These are phyloP conservation scores for Drosophila nasuta DNA, from an alignment of 1,140 invertebrate genomes.

Conservation along the genomic window DNA sequence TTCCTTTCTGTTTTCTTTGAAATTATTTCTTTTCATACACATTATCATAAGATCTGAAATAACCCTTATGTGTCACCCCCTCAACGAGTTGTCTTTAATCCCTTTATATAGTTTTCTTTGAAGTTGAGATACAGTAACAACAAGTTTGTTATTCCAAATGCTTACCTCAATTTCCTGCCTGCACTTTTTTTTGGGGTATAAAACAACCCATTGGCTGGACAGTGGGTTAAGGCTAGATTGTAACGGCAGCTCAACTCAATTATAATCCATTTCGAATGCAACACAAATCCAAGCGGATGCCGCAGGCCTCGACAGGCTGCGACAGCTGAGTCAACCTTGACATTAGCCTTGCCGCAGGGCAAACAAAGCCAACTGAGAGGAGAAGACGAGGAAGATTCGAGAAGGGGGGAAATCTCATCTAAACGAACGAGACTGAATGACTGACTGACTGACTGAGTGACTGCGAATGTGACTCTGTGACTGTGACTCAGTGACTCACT, in stretches of 20 bases:
- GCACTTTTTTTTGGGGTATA: conserved; percentile 1
- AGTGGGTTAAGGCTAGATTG: conserved; percentile 36
- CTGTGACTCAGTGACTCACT: conserved; percentile 43
- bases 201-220: not conserved
- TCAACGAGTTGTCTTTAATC: not conserved
- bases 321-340: conserved; percentile 62
- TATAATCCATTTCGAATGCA: conserved; percentile 65
- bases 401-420: conserved; percentile 15
- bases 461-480: not conserved
- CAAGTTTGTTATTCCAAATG: not conserved
- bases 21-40: not conserved
- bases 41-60: too few relatives aligned
- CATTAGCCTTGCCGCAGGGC: conserved; percentile 63
- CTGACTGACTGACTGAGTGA: conserved; percentile 6
- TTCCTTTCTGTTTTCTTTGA: not conserved
- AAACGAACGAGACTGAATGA: conserved; percentile 23
- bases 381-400: not conserved
- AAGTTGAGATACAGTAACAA: not conserved
- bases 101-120: not conserved
- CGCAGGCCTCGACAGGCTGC: conserved; percentile 37
- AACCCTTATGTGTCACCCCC: not conserved
- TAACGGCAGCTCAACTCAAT: conserved; percentile 48
- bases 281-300: conserved; percentile 46
- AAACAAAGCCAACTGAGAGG: conserved; percentile 37
- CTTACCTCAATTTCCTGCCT: not conserved